Conservation (phyloP, 2,888 invertebrate species). For the Eristalis arbustorum region DNA sequence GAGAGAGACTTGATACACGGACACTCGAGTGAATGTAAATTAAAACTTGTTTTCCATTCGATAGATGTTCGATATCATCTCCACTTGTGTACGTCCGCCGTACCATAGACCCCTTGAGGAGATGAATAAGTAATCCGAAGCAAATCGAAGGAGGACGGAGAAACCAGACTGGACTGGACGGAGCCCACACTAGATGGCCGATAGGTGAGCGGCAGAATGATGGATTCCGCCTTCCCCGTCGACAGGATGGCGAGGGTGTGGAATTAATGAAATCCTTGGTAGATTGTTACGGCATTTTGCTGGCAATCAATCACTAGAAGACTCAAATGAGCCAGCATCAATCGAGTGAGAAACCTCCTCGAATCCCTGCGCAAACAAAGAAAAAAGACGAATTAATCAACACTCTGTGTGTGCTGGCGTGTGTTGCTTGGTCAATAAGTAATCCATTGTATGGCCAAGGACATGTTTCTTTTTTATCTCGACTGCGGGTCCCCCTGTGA, state of each 20-base stretch:
- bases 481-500: not conserved
- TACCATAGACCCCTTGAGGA: not conserved
- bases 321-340: slow-evolving; percentile 4
- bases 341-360: not conserved
- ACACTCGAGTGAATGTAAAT: slow-evolving; percentile 14
- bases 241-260: not conserved
- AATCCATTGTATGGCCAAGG: not conserved
- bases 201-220: not conserved
- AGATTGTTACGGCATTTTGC: slow-evolving; percentile 4
- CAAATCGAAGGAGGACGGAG: not conserved
- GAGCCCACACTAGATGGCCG: not conserved
- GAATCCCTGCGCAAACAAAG: not conserved
- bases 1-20: not conserved
- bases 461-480: not conserved
- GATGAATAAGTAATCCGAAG: not conserved
- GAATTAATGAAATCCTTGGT: slow-evolving; percentile 16
- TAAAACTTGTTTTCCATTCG: slow-evolving; percentile 11
- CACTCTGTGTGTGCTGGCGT: not conserved
- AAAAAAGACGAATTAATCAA: not conserved
- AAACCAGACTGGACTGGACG: not conserved
- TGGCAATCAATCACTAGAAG: slow-evolving; percentile 37
- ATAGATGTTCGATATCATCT: slow-evolving; percentile 6
- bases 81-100: slow-evolving; percentile 10
- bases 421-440: not conserved
- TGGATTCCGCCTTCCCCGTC: not conserved